A percentile compares a stretch with the other conserved stretches of the same genome.
Conservation (phyloP, 2,888 invertebrate genomes). For the Rhingia campestris region DNA sequence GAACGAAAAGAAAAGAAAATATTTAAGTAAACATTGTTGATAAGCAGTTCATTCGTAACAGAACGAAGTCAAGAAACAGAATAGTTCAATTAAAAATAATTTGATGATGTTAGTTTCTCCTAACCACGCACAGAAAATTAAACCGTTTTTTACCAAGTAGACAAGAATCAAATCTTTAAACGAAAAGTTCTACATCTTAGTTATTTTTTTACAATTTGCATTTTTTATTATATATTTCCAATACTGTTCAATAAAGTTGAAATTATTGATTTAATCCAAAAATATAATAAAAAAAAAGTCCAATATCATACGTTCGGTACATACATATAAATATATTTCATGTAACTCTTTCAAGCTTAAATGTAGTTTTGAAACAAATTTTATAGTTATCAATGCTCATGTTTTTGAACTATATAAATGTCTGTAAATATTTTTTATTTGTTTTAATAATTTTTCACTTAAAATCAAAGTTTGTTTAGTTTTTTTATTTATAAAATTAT, state of each 20-base stretch:
- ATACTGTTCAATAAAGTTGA: conserved; percentile 22
- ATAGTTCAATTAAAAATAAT: conserved; percentile 64
- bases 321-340: conserved; percentile 28
- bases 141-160: conserved; percentile 56
- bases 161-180: conserved; percentile 36
- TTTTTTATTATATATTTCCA: conserved; percentile 38
- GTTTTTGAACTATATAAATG: background rate
- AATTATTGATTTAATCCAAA: conserved; percentile 25
- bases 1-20: conserved; percentile 25
- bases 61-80: conserved; percentile 10
- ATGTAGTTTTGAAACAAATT: conserved; percentile 32
- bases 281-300: conserved; percentile 27
- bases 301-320: conserved; percentile 33
- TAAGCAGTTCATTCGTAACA: conserved; percentile 68
- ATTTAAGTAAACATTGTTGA: conserved; percentile 50
- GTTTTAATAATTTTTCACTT: background rate
- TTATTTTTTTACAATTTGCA: conserved; percentile 25
- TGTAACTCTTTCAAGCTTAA: conserved; percentile 54
- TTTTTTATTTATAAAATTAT: too few relatives aligned
- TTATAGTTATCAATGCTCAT: conserved; percentile 16
- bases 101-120: conserved; percentile 65
- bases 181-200: conserved; percentile 29
- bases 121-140: conserved; percentile 69
- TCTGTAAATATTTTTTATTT: background rate
- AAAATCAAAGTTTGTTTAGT: too few relatives aligned